phyloP scores from a whole-genome alignment of 2,797 vertebrate species.

The Macropodus opercularis region DNA sequence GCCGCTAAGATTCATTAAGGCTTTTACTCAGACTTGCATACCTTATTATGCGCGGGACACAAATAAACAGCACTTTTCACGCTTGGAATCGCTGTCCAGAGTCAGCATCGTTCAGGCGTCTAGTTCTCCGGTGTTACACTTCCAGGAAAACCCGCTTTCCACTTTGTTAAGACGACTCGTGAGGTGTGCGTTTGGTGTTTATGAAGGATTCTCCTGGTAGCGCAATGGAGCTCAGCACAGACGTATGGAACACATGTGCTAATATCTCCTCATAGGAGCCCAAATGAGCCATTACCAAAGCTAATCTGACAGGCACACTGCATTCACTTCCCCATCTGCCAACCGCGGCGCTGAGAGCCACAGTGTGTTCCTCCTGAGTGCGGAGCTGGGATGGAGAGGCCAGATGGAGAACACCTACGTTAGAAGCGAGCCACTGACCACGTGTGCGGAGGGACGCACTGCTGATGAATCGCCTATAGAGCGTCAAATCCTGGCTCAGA shows the following conservation, averaged over 20 bases:
- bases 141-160: slow-evolving; percentile 43
- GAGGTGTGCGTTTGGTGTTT: slow-evolving; percentile 69
- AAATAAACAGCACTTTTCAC: slow-evolving; percentile 56
- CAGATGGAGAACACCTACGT: slow-evolving; percentile 80
- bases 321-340: slow-evolving; percentile 82
- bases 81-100: slow-evolving; percentile 46
- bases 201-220: slow-evolving; percentile 65
- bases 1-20: slow-evolving; percentile 76
- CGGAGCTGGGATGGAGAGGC: slow-evolving; percentile 64
- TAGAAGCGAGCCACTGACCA: slow-evolving; percentile 68
- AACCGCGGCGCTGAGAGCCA: slow-evolving; percentile 63
- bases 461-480: slow-evolving; percentile 33
- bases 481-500: slow-evolving; percentile 14
- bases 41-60: slow-evolving; percentile 59
- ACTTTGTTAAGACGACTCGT: slow-evolving; percentile 58
- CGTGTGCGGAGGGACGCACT: slow-evolving; percentile 47
- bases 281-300: slow-evolving; percentile 83
- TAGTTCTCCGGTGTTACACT: slow-evolving; percentile 42
- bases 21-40: slow-evolving; percentile 69
- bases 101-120: slow-evolving; percentile 27
- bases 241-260: slow-evolving; percentile 83
- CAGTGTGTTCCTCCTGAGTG: slow-evolving; percentile 72
- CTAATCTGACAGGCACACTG: slow-evolving; percentile 81
- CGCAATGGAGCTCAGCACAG: slow-evolving; percentile 75
- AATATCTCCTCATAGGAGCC: slow-evolving; percentile 83